These are phyloP conservation scores for Delia radicum DNA, from an alignment of 1,140 invertebrate genomes.

Conservation along the genomic window DNA sequence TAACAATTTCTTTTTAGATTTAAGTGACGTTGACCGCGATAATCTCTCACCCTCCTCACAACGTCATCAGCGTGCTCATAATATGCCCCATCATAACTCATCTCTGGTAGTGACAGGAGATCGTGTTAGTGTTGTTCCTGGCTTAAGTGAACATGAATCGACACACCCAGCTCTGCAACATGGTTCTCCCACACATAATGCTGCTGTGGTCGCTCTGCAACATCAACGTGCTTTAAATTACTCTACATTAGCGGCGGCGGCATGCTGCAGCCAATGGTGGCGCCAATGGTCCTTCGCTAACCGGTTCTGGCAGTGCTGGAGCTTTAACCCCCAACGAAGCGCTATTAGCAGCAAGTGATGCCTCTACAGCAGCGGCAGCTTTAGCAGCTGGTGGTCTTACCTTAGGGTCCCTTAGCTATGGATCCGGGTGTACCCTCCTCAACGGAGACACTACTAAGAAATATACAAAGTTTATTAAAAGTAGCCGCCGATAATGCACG, in stretches of 20 bases:
- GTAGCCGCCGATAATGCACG: conserved; percentile 93
- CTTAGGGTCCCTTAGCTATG: conserved; percentile 46
- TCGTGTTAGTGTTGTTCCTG: not conserved
- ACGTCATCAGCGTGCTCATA: conserved; percentile 42
- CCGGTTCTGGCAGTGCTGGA: conserved; percentile 26
- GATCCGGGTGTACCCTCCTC: conserved; percentile 64
- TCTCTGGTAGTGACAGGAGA: conserved; percentile 32
- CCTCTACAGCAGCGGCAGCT: conserved; percentile 54
- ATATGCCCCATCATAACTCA: conserved; percentile 36
- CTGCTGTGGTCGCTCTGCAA: conserved; percentile 45
- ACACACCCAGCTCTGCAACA: conserved; percentile 58
- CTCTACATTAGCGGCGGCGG: conserved; percentile 64
- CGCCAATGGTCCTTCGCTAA: conserved; percentile 44
- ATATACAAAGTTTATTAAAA: conserved; percentile 92
- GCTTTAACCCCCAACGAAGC: conserved; percentile 42
- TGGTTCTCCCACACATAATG: conserved; percentile 60
- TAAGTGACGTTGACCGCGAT: conserved; percentile 55
- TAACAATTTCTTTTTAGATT: conserved; percentile 32
- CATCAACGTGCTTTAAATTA: conserved; percentile 71
- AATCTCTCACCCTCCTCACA: conserved; percentile 44
- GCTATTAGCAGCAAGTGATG: conserved; percentile 45
- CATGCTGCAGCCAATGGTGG: conserved; percentile 57
- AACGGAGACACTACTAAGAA: conserved; percentile 88
- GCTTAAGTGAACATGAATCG: conserved; percentile 24
- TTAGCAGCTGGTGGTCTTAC: conserved; percentile 52